These are phyloP conservation scores for Serinus canaria DNA, from an alignment of 2,113 vertebrate species.

Conservation along the genomic window DNA sequence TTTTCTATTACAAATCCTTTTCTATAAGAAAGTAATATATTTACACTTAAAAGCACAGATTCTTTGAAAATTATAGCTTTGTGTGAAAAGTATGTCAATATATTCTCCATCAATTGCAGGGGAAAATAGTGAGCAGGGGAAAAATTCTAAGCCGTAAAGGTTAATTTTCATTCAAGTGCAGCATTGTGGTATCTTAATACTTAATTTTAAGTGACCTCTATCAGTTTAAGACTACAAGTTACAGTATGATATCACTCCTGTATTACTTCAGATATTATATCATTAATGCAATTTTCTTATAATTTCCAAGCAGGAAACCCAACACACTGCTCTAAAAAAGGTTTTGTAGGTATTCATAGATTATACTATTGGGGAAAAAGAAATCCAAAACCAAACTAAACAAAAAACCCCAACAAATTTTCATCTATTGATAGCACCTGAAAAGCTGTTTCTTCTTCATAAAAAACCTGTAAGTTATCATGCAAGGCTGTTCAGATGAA, in stretches of 20 bases:
- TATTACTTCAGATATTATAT: not conserved
- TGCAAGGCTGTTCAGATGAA: accelerated
- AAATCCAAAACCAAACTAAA: not conserved
- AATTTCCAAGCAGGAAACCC: not conserved
- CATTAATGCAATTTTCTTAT: not conserved
- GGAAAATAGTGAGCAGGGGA: not conserved
- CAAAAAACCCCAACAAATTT: not conserved
- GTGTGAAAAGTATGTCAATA: not conserved
- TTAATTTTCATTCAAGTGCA: not conserved
- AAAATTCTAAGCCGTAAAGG: not conserved
- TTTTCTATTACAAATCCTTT: not conserved
- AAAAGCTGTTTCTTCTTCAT: not conserved
- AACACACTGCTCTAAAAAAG: not conserved
- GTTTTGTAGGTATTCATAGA: not conserved
- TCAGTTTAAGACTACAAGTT: not conserved
- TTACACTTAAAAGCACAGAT: not conserved
- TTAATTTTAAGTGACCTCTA: not conserved
- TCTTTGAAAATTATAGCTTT: not conserved
- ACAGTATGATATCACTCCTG: not conserved
- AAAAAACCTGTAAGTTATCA: not conserved
- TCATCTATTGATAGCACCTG: not conserved
- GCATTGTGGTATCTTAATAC: not conserved
- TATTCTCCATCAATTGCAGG: not conserved
- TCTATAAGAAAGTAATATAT: not conserved
- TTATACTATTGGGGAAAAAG: not conserved